phyloP scores from a whole-genome alignment of 2,113 vertebrate genomes.

The Rhynchopsitta pachyrhyncha region DNA sequence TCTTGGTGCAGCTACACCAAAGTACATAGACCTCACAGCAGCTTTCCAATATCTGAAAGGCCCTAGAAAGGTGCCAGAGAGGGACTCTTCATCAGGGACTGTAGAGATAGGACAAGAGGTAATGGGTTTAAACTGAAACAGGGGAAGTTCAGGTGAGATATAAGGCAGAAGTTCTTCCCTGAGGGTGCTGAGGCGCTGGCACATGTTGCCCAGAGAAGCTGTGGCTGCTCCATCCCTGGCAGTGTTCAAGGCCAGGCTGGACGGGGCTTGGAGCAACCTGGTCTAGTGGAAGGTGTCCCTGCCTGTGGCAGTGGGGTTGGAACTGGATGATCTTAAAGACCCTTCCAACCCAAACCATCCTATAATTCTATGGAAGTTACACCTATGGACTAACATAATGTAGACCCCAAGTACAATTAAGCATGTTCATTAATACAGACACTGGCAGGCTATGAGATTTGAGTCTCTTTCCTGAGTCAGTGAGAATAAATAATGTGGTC shows the following conservation, averaged over 20 bases:
- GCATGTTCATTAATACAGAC: neutral
- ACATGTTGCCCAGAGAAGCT: neutral
- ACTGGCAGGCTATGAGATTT: neutral
- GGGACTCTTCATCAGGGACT: neutral
- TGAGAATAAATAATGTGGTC: neutral
- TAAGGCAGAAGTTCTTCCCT: neutral
- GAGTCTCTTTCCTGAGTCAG: neutral
- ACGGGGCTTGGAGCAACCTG: rapidly evolving
- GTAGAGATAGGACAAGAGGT: neutral
- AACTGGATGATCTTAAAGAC: neutral
- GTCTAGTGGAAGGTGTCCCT: neutral
- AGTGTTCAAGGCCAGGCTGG: neutral
- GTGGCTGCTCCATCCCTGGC: neutral
- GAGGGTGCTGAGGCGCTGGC: neutral
- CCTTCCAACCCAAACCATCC: neutral
- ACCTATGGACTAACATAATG: neutral
- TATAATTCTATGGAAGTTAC: neutral
- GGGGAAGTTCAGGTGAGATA: neutral
- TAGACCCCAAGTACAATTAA: neutral
- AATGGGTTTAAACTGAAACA: neutral
- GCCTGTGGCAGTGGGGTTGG: neutral
- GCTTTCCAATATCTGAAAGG: neutral
- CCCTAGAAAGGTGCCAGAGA: neutral
- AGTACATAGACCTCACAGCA: neutral
- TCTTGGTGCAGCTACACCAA: neutral